Evolutionary conservation across 2,113 vertebrate species (phyloP), one percentile per base, ranked within the genome.

Genomic region (Pyxicephalus adspersus): DNA sequence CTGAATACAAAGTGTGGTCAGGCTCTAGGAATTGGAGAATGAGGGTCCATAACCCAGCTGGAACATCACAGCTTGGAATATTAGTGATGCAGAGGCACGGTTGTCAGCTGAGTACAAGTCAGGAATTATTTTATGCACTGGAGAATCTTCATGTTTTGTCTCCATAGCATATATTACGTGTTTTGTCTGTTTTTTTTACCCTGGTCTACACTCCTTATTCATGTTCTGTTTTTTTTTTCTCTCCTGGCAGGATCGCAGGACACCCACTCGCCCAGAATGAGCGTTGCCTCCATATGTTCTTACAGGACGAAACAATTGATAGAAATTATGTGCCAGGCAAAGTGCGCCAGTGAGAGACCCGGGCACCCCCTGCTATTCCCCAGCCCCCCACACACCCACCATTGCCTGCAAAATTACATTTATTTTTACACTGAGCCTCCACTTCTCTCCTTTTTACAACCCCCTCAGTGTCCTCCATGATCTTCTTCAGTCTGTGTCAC

Each of bases 221-320:
- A 1, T 45, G 2, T 34, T 34, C 11, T 8, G 38, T 45, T 45
- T 38, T 45, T 18, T 8, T 67, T 64, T 60, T 86, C 38, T 89
- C 88, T 83, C 90, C 83, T 89, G 93, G 60, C 88, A 96, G 98
- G 95, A 98, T 99, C 91, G 98, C 98, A 82, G 98, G 97, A 90
- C 97, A 98, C 83, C 97, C 98, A 6, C 87, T 99, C 94, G 98
- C 97, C 91, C 98, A 99, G 93, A 99, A 99, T 0, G 98, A 99
- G 91, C 97, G 97, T 90, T 99, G 98, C 92, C 96, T 99, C 92
- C 98, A 99, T 88, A 99, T 99, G 97, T 99, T 99, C 88, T 94
- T 99, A 90, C 98, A 99, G 89, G 98, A 99, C 71, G 97, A 98
- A 88, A 91, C 93, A 89, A 98, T 98, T 77, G 98, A 99, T 92